phyloP scores from a whole-genome alignment of 2,113 vertebrate species.

The Myodes glareolus region DNA sequence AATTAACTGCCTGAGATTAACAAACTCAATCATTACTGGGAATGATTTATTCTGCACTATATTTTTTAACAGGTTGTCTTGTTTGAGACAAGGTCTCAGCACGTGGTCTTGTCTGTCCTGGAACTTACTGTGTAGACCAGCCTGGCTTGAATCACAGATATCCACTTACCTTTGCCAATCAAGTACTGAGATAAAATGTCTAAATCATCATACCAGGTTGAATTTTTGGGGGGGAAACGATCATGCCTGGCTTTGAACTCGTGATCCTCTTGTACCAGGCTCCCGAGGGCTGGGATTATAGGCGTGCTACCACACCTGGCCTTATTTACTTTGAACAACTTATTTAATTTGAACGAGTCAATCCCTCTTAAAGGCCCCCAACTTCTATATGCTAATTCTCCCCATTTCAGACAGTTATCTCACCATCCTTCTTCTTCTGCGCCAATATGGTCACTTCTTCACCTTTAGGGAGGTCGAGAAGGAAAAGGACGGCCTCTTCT shows the following conservation, averaged over 20 bases:
- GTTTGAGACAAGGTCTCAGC: neutral
- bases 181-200: neutral
- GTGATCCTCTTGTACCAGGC: neutral
- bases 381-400: neutral
- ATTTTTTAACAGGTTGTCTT: neutral
- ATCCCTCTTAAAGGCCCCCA: neutral
- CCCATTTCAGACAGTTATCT: slow-evolving; percentile 66
- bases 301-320: too few species aligned
- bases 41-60: neutral
- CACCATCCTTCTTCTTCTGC: slow-evolving; percentile 98
- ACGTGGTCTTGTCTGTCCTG: neutral
- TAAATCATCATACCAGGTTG: neutral
- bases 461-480: slow-evolving; percentile 96
- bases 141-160: neutral
- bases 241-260: neutral
- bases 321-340: neutral
- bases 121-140: neutral
- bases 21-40: neutral
- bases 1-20: neutral
- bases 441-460: slow-evolving; percentile 98
- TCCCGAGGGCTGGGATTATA: neutral
- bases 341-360: neutral
- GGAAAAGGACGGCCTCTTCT: slow-evolving; percentile 97
- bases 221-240: too few species aligned
- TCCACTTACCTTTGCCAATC: neutral